phyloP scores from a whole-genome alignment of 2,797 vertebrate genomes.

The Alectoris magna region DNA sequence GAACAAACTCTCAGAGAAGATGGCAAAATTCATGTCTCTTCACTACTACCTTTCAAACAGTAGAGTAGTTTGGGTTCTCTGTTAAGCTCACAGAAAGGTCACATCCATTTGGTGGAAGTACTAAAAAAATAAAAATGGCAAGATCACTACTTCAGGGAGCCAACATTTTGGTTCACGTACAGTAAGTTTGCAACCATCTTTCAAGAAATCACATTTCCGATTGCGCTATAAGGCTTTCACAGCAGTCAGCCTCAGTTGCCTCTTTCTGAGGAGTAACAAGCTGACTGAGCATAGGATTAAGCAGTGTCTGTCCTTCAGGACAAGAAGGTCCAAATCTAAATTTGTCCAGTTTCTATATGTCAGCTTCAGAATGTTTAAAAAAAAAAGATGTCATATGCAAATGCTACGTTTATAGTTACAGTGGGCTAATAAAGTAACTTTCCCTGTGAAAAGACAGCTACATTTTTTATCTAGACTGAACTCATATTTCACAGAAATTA shows the following conservation, averaged over 20 bases:
- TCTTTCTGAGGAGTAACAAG: background rate
- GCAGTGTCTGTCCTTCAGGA: background rate
- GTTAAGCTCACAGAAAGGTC: background rate
- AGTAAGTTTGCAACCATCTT: accelerated
- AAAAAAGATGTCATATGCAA: background rate
- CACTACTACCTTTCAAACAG: background rate
- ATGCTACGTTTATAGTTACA: background rate
- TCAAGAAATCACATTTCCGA: accelerated
- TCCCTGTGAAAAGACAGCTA: background rate
- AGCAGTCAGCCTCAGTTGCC: background rate
- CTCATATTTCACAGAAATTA: background rate
- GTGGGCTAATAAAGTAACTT: background rate
- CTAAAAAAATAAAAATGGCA: background rate
- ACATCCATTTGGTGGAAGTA: background rate
- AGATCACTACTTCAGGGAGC: background rate
- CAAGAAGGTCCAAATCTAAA: background rate
- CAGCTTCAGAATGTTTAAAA: background rate
- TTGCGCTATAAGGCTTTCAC: accelerated
- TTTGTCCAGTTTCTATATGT: background rate
- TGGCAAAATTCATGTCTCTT: background rate
- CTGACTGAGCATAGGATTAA: background rate
- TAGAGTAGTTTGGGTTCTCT: background rate
- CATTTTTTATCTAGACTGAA: background rate
- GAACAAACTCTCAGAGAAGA: background rate
- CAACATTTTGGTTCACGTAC: background rate